These are phyloP conservation scores for Nasonia giraulti DNA, from an alignment of 1,140 invertebrate species.

Conservation along the genomic window DNA sequence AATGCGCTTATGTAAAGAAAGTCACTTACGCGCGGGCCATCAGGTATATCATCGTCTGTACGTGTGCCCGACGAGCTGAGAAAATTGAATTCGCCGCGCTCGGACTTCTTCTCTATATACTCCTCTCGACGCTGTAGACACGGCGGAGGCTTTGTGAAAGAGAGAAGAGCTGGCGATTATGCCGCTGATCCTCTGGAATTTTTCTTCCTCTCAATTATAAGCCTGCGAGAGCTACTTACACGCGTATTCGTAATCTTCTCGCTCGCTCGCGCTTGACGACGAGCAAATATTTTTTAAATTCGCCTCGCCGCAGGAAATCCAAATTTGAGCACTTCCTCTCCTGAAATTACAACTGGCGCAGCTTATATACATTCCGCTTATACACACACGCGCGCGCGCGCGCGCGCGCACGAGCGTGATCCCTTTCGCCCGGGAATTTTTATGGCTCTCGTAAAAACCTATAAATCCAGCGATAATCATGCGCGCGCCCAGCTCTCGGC, in stretches of 20 bases:
- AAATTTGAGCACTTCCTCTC: neutral
- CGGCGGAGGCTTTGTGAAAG: neutral
- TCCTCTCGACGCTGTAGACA: neutral
- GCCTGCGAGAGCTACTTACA: too few relatives aligned
- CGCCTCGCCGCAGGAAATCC: neutral
- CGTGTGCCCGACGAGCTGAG: neutral
- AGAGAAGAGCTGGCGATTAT: neutral
- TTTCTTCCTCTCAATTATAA: too few relatives aligned
- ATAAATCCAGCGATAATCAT: conserved; percentile 51
- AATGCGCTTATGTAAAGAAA: neutral
- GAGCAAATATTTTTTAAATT: too few relatives aligned
- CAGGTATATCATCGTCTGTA: too few relatives aligned
- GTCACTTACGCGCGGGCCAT: neutral
- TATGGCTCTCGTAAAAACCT: conserved; percentile 48
- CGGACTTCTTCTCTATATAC: neutral
- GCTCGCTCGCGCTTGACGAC: too few relatives aligned
- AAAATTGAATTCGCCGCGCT: neutral
- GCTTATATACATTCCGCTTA: neutral
- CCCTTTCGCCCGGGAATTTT: conserved; percentile 42
- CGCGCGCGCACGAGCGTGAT: neutral
- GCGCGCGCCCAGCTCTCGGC: neutral
- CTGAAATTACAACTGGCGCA: neutral
- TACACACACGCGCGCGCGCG: neutral
- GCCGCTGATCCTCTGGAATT: neutral
- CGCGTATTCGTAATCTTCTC: too few relatives aligned